Percentiles rank a stretch among this genome's conserved stretches.
Evolutionary conservation across 2,888 invertebrate genomes (phyloP).

Genomic region (Heliconius aoede): DNA sequence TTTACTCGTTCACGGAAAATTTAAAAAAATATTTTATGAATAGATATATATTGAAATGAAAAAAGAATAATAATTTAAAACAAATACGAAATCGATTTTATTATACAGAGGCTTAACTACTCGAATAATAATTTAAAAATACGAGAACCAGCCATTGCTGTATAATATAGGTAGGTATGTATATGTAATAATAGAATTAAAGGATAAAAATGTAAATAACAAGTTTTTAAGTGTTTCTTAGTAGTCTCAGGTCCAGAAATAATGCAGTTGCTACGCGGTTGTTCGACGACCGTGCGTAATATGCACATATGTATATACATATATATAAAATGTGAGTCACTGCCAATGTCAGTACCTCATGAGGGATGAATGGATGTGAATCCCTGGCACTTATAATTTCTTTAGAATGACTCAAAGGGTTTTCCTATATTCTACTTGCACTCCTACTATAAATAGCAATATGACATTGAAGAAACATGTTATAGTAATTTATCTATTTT

Average conservation of each 20-base stretch:
- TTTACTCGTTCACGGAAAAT: too few species aligned
- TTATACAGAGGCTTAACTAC: neutral
- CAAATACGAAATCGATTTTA: neutral
- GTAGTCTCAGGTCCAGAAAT: constrained; percentile 28
- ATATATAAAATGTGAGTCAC: constrained; percentile 64
- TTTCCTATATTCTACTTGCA: constrained; percentile 7
- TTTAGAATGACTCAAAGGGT: constrained; percentile 50
- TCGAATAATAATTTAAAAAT: neutral
- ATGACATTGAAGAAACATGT: neutral
- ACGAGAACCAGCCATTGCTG: neutral
- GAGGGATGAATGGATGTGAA: constrained; percentile 67
- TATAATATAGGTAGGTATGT: too few species aligned
- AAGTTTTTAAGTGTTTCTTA: constrained; percentile 21
- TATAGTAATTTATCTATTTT: neutral
- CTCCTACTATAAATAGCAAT: neutral
- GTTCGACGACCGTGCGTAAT: constrained; percentile 42
- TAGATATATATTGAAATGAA: too few species aligned
- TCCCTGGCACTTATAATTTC: constrained; percentile 50
- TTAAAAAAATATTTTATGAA: too few species aligned
- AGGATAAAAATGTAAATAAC: constrained; percentile 22
- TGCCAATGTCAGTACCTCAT: constrained; percentile 58
- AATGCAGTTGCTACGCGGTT: constrained; percentile 47
- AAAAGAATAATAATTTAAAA: neutral
- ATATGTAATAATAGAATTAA: constrained; percentile 10
- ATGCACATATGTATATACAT: constrained; percentile 38